Base-by-base conservation (phyloP, 2,113 vertebrate species). In the Psophia crepitans region DNA sequence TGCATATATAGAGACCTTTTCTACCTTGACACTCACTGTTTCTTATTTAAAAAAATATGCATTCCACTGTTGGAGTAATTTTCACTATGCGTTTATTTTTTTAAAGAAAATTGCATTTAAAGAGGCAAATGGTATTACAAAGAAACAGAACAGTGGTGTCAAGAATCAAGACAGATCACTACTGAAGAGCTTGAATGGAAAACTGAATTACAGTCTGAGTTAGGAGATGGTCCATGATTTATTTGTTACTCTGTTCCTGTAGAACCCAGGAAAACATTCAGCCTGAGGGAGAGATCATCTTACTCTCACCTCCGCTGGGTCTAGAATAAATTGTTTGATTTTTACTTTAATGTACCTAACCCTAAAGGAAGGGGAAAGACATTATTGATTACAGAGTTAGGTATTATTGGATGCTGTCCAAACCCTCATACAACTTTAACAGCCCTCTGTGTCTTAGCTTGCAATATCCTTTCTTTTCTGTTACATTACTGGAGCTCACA, bases 171-270 rank as follows among this genome's bases (percentile, higher is more conserved):
- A 87, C 35, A 91, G 33, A 87, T 92, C 18, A 33, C 56, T 78
- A 18, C 30, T 84, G 87, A 90, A 75, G 73, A 90, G 61, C 43
- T 58, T 66, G 57, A 93, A 90, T 35, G 33, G 64, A 69, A 96
- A 96, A 94, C 81, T 87, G 79, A 92, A 96, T 95, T 92, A 89
- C 19, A 64, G 56, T 66, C 76, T 74, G 46, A 90, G 69, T 89
- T 81, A 93, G 73, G 77, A 87, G 51, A 82, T 81, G 64, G 43
- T 84, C 27, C 43, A 20, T 89, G 71, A 89, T 89, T 76, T 95
- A 90, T 92, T 78, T 89, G 68, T 75, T 79, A 70, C 51, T 92
- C 48, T 78, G 28, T 63, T 84, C 48, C 69, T 64, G 57, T 33
- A 91, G 43, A 96, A 84, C 13, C 26, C 53, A 91, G 77, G 84